Percentiles rank a stretch among this genome's conserved stretches.
Conservation (phyloP, 1,140 invertebrate species). For the Bombyx mandarina region DNA sequence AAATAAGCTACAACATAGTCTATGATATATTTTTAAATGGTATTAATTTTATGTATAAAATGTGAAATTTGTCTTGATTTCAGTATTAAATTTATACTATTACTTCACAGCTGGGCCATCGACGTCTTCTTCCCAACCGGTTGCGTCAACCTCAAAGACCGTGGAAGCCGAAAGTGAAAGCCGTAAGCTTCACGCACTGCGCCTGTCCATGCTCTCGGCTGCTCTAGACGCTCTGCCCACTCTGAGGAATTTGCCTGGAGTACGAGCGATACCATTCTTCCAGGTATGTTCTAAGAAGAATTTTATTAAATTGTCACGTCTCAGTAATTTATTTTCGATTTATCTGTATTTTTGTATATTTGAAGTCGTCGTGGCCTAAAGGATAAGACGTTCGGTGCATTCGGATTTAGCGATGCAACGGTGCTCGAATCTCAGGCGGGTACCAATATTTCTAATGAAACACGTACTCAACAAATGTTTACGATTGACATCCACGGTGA, state of each 20-base stretch:
- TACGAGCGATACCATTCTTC: slow-evolving; percentile 83
- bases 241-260: slow-evolving; percentile 76
- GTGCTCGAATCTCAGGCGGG: no score
- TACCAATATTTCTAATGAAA: no score
- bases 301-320: no score
- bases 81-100: not conserved
- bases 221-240: slow-evolving; percentile 76
- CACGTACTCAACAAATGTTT: no score
- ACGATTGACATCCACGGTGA: no score
- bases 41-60: not conserved
- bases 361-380: no score
- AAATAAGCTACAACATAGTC: no score
- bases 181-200: slow-evolving; percentile 74
- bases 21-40: not conserved
- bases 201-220: slow-evolving; percentile 77
- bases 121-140: slow-evolving; percentile 38
- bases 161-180: slow-evolving; percentile 47
- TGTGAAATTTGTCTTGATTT: not conserved
- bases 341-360: no score
- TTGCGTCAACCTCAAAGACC: slow-evolving; percentile 45
- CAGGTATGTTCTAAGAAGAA: slow-evolving; percentile 25
- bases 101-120: slow-evolving; percentile 39
- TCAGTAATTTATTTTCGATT: no score
- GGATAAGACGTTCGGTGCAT: no score
- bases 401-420: no score